These are phyloP conservation scores for Drosophila melanosoma DNA, from an alignment of 2,888 invertebrate species.

Conservation along the genomic window DNA sequence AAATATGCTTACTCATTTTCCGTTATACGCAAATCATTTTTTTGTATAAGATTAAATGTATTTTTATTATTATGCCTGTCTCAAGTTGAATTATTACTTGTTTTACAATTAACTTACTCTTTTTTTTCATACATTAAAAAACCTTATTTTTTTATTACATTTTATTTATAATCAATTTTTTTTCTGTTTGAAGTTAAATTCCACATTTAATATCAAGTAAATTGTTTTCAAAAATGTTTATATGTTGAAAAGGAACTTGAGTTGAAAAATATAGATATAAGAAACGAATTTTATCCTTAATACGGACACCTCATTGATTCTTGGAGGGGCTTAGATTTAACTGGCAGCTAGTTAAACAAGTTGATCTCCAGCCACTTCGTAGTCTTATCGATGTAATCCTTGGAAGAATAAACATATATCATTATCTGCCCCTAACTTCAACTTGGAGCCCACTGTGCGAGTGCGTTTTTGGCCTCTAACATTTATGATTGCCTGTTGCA, in stretches of 20 bases:
- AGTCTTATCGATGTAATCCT: neutral
- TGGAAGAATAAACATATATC: neutral
- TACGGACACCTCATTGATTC: no score
- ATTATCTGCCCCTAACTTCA: neutral
- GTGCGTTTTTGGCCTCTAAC: slow-evolving; percentile 1
- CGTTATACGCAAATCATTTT: neutral
- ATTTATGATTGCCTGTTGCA: slow-evolving; percentile 70
- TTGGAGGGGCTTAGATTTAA: neutral
- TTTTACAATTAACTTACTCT: slow-evolving; percentile 6
- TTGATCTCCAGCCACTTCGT: neutral
- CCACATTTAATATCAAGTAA: neutral
- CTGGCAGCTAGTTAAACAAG: neutral
- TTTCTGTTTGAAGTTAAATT: no score
- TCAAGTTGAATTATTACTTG: neutral
- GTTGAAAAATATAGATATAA: neutral
- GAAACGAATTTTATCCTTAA: no score
- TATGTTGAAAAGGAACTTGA: neutral
- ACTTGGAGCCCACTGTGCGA: slow-evolving; percentile 18
- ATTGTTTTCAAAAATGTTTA: neutral
- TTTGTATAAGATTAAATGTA: slow-evolving; percentile 2
- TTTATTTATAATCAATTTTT: neutral
- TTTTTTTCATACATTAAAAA: neutral
- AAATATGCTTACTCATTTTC: neutral
- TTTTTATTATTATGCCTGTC: neutral
- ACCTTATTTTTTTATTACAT: neutral